phyloP scores from a whole-genome alignment of 2,888 invertebrate genomes.

The Opisthograptis luteolata region DNA sequence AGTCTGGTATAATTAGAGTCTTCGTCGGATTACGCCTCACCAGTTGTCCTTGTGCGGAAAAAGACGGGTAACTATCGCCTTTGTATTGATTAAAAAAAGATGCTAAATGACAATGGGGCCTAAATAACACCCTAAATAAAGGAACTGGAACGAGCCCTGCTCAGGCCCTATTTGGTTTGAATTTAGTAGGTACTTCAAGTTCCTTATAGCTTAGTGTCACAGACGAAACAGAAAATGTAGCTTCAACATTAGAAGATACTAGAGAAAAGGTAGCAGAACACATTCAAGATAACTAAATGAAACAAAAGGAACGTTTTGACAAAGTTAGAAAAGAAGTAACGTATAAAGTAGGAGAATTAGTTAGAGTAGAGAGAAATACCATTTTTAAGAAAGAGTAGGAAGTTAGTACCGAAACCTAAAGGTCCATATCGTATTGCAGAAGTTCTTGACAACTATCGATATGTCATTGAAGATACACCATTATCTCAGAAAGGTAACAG shows the following conservation, averaged over 20 bases:
- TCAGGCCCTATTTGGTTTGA: neutral
- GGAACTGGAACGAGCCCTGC: neutral
- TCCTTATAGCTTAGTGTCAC: neutral
- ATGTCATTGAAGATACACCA: neutral
- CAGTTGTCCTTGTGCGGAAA: neutral
- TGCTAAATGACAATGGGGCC: neutral
- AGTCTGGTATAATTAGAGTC: neutral
- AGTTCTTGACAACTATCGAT: neutral
- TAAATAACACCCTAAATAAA: constrained; percentile 6
- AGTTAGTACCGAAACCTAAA: neutral
- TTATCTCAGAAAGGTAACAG: neutral
- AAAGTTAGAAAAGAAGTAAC: neutral
- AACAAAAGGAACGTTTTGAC: neutral
- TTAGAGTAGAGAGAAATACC: neutral
- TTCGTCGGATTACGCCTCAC: neutral
- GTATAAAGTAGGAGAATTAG: neutral
- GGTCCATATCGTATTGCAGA: neutral
- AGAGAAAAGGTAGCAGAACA: neutral
- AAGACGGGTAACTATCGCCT: neutral
- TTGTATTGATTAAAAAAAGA: neutral
- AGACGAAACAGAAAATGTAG: too few relatives aligned
- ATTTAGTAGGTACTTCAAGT: neutral
- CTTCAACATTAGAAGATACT: neutral
- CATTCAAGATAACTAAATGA: neutral
- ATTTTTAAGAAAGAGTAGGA: neutral